Conservation (phyloP, 2,113 vertebrate genomes). For the Trogon melanurus region DNA sequence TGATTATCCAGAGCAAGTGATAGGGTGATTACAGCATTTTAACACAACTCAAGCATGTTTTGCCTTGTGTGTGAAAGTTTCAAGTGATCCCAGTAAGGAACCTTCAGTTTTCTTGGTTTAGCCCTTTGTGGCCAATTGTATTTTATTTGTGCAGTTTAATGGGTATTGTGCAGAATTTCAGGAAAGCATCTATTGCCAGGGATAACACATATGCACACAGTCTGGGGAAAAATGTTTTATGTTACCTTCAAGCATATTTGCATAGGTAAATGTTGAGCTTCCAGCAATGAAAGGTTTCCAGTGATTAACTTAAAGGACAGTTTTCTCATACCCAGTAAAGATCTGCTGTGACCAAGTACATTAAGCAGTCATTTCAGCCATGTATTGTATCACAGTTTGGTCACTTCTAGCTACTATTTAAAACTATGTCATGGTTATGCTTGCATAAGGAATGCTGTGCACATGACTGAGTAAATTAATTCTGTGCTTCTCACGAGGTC, state of each 20-base stretch:
- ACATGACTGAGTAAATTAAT: not conserved
- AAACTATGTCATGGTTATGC: not conserved
- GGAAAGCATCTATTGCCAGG: not conserved
- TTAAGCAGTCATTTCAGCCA: not conserved
- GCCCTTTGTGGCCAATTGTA: not conserved
- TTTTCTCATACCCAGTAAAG: not conserved
- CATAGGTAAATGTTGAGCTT: not conserved
- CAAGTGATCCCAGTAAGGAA: not conserved
- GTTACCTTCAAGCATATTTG: not conserved
- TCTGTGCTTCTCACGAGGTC: not conserved
- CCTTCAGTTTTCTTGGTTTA: not conserved
- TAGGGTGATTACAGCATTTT: not conserved
- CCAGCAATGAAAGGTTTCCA: not conserved
- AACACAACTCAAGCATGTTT: not conserved
- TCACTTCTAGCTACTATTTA: not conserved
- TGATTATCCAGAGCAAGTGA: not conserved
- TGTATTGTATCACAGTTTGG: not conserved
- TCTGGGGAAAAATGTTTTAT: not conserved
- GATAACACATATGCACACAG: not conserved
- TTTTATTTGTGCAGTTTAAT: constrained; percentile 3
- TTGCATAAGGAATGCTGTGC: not conserved
- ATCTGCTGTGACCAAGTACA: not conserved
- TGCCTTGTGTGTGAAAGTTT: not conserved
- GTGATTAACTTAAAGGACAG: not conserved
- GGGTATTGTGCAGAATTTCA: not conserved